A percentile compares a stretch with the other conserved stretches of the same genome.
These are phyloP conservation scores for Athrips mouffetella DNA, from an alignment of 2,888 invertebrate genomes.

Conservation along the genomic window DNA sequence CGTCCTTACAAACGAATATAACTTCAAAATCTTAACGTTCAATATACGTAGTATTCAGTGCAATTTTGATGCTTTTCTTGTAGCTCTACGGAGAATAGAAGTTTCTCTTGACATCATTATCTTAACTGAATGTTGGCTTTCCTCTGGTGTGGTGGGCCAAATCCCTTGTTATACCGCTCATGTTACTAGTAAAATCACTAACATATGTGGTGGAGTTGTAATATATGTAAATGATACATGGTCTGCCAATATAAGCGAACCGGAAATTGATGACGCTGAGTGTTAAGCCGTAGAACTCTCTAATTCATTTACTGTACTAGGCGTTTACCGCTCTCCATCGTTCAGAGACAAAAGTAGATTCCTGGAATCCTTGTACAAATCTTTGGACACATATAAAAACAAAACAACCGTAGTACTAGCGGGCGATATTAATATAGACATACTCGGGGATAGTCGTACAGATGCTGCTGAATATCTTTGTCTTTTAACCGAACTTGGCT, in stretches of 20 bases:
- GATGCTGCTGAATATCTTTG: not conserved
- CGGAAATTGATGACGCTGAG: not conserved
- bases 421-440: slow-evolving; percentile 6
- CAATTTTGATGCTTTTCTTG: slow-evolving; percentile 10
- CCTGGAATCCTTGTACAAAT: too few species aligned
- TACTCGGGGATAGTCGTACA: not conserved
- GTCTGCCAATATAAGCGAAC: slow-evolving; percentile 2
- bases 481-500: not conserved
- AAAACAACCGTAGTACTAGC: not conserved
- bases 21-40: slow-evolving; percentile 3
- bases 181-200: not conserved
- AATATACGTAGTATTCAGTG: slow-evolving; percentile 13
- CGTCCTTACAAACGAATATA: not conserved
- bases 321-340: slow-evolving; percentile 1
- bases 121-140: slow-evolving; percentile 7
- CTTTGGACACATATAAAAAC: not conserved
- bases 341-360: not conserved
- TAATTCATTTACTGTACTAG: not conserved
- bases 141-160: not conserved
- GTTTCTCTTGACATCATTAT: slow-evolving; percentile 1
- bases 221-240: slow-evolving; percentile 4
- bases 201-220: slow-evolving; percentile 4
- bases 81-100: not conserved
- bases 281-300: not conserved
- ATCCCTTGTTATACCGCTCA: not conserved